Evolutionary conservation across 1,140 invertebrate species (phyloP), one percentile per base, ranked within the genome.

Genomic region (Harlomillsia oculata): DNA sequence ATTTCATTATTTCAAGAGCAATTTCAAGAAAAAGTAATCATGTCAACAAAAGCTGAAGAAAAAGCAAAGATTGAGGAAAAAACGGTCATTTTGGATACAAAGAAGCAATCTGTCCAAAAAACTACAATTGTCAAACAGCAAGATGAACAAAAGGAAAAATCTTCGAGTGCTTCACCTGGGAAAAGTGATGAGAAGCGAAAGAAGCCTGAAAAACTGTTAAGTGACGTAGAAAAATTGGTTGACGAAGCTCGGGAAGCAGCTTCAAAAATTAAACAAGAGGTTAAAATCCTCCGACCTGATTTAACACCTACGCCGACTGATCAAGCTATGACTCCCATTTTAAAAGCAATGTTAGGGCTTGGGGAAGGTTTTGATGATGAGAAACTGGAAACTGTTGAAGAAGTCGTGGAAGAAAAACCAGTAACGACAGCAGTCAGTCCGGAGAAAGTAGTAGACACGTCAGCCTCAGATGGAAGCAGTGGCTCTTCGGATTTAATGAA

Each of bases 251-350:
- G 75, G 51, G 73, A 76, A 65, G 73, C 70, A 9, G 74, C 75
- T 3, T 69, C 71, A 44, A 69, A 76, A 66, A 76, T 77, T 40
- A 72, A 74, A 59, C 64, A 70, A 44, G 75, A 77, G 67, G 74
- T 78, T 0, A 75, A 73, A 64, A 71, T 76, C 65, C 58, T 77
- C 13, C 73, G 75, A 68, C 75, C 75, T 28, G 74, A 76, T 63
- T 66, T 76, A 50, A 76, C 74, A 5, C 74, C 74, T 21, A 76
- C 75, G 1, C 75, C 75, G 8, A 63, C 61, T 18, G 61, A 63
- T 53, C 61, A 63, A 30, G 61, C 56, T 20, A 59, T 59, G 61
- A 63, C 61, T 0, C 61, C 61, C 1, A 44, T 63, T 21, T 23
- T 59, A 9, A 63, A 59, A 43, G 61, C 61, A 14, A 63, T 63